Evolutionary conservation across 1,140 invertebrate species (phyloP), one percentile per base, ranked within the genome.

Genomic region (Saxidomus purpurata): DNA sequence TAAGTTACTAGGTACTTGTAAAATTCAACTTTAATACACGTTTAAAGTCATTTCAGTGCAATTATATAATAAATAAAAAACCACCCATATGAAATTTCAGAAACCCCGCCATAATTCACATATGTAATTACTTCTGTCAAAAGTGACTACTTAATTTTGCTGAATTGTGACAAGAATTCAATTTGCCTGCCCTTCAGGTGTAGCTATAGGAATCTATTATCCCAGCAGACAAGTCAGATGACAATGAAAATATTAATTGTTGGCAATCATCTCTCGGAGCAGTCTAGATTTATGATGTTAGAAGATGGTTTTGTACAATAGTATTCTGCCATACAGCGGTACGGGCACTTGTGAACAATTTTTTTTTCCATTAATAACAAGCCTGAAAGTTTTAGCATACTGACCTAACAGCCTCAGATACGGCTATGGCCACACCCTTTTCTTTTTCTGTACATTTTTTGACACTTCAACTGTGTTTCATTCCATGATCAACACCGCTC

Each of bases 61-160:
- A 38, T 71, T 71, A 71, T 71, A 71, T 19, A 13, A 71, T 71
- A 38, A 38, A 71, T 40, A 38, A 38, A 67, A 67, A 71, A 38
- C 28, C 67, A 71, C 67, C 67, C 67, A 71, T n/a, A 36, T 71
- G 67, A 71, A 71, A 71, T 71, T 71, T 38, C 67, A 71, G 67
- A 36, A 71, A 38, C 11, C 38, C 34, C 28, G 11, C 22, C 34
- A 40, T 71, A 71, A 71, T 71, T 71, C 67, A 71, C 38, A 71
- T 3, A 36, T 36, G 34, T 71, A 71, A 71, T 71, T 71, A 71
- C 67, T 71, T 71, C 67, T 71, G 67, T 71, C 67, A 71, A 71
- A 71, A 71, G 0, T 71, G 67, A 71, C 67, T 71, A 34, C 67
- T 71, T 38, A 71, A 71, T 71, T 71, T 40, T 38, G 11, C 34